Base-by-base conservation (phyloP, 1,140 invertebrate genomes). In the Helicoverpa zea region DNA sequence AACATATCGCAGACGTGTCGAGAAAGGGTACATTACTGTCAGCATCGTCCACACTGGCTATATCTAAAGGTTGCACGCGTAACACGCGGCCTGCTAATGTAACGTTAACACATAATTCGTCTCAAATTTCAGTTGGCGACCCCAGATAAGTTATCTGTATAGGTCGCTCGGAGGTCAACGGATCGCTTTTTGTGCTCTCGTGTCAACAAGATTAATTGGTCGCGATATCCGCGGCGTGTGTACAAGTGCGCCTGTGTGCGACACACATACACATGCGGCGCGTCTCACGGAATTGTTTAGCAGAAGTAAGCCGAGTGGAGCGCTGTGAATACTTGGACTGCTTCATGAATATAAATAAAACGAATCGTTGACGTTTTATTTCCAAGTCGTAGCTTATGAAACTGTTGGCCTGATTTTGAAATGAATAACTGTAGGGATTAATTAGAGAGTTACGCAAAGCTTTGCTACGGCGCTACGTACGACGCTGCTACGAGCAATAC, bases 121-220 rank as follows among this genome's bases (percentile, higher is more conserved):
- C 56, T 61, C 30, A 74, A 74, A 74, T 74, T 74, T 59, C 13
- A 18, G 72, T 16, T 30, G 54, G 35, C 72, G 30, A 59, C 72
- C 54, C 35, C 64, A 74, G 54, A 74, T 74, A 59, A 59, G 72
- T 74, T 74, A 74, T 74, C 72, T 74, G 72, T 74, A 18, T 49
- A 68, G 35, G 70, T 73, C 52, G 70, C 64, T 16, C 16, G 64
- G 56, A 74, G 72, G 72, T 74, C 72, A 74, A 56, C 56, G 35
- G 56, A 68, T 68, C 64, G 29, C 72, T 74, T 74, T 74, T 74
- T 74, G 72, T 59, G 47, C 54, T n/a, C 35, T 16, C 35, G 63
- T n/a, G 72, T 74, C 72, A 74, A 74, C 73, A 76, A 76, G 73
- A 63, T 76, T 63, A 76, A 76, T 76, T 76, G 73, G 73, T 16